phyloP scores from a whole-genome alignment of 2,113 vertebrate genomes.

The Pteruthius melanotis region DNA sequence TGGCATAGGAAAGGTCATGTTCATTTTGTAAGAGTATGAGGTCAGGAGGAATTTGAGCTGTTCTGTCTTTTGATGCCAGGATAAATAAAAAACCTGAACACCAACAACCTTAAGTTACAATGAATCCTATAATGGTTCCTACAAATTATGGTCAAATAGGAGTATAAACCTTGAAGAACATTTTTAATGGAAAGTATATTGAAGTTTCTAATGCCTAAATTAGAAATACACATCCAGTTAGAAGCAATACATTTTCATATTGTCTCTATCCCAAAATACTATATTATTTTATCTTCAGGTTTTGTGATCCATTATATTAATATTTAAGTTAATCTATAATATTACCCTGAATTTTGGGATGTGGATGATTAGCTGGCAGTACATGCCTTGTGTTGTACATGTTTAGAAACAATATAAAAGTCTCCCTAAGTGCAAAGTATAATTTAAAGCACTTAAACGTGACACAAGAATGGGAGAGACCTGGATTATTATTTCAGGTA shows the following conservation, averaged over 20 bases:
- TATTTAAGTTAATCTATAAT: background rate
- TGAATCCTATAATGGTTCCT: background rate
- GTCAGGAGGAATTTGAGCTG: background rate
- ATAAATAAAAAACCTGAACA: background rate
- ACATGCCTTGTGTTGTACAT: background rate
- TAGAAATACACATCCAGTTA: background rate
- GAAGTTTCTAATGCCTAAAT: background rate
- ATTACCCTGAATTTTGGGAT: background rate
- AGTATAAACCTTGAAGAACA: background rate
- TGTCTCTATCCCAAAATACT: background rate
- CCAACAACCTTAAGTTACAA: background rate
- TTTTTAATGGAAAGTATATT: background rate
- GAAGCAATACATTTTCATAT: background rate
- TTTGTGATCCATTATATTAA: background rate
- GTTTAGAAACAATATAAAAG: background rate
- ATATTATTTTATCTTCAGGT: background rate
- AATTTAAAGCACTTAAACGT: background rate
- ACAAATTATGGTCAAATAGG: background rate
- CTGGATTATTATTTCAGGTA: background rate
- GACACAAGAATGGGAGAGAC: background rate
- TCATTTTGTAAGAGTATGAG: background rate
- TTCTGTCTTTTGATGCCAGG: background rate
- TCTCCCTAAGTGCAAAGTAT: background rate
- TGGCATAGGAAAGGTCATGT: background rate
- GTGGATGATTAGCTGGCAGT: background rate